Evolutionary conservation across 2,797 vertebrate species (phyloP), one percentile per base, ranked within the genome.

Genomic region (Gymnopithys bicolor): DNA sequence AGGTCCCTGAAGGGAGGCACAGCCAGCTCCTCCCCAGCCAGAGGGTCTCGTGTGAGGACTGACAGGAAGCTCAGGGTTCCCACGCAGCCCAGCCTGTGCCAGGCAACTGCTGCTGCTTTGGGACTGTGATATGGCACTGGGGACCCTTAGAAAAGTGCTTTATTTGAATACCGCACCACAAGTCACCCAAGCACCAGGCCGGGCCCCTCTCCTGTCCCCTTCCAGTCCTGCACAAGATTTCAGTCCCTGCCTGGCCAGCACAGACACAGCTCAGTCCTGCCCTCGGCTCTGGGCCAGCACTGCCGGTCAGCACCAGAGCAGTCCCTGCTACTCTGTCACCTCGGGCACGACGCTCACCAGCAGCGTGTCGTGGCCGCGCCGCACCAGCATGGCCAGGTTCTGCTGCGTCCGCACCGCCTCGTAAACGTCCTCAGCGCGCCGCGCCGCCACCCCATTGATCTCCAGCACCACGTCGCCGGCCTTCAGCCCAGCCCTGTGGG

Each of bases 401-500:
- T 98, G 97, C 21, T 98, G 98, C 13, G 96, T 98, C 91, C 97
- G 97, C 64, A 99, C 98, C 0, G 99, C 98, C 79, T 98, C 97
- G 24, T 99, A 99, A 93, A 99, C 98, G 7, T 99, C 99, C 95
- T 99, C 99, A 0, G 99, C 98, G 0, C 98, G 98, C 79, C 98
- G 97, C 4, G 98, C 98, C 19, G 85, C 84, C 16, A 82, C 91
- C 11, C 98, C 98, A 0, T 99, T 99, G 75, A 99, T 98, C 96
- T 99, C 98, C 96, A 99, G 68, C 86, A 99, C 98, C 2, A 99
- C 94, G 3, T 99, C 99, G 13, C 99, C 99, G 0, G 99, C 97
- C 91, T 98, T 98, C 97, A 99, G 94, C 48, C 99, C 99, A 8
- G 99, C 98, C 97, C 99, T 99, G 95, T 10, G 11, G 64, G 78